phyloP scores from a whole-genome alignment of 1,140 invertebrate species.

The Neodiprion pinetum region DNA sequence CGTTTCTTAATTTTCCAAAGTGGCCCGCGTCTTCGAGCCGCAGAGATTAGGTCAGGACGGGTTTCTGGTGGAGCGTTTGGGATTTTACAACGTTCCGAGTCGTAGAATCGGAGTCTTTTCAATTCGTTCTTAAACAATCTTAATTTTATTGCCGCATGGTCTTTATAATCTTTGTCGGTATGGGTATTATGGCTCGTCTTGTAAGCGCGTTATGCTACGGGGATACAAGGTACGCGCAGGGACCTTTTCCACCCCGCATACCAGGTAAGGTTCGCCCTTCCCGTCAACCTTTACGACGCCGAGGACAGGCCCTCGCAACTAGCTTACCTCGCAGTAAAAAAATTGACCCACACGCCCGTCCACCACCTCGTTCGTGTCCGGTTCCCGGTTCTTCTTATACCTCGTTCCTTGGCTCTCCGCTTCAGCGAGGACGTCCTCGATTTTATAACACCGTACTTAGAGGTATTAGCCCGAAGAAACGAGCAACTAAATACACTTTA shows the following conservation, averaged over 20 bases:
- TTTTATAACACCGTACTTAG: conserved; percentile 6
- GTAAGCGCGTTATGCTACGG: too few relatives aligned
- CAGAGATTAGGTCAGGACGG: not conserved
- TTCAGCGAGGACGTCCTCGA: not conserved
- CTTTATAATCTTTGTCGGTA: conserved; percentile 7
- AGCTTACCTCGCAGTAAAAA: not conserved
- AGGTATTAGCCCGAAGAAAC: conserved; percentile 21
- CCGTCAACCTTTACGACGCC: not conserved
- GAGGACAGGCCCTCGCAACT: not conserved
- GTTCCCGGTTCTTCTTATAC: too few relatives aligned
- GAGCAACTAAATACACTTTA: conserved; percentile 29
- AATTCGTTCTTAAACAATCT: not conserved
- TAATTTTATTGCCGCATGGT: not conserved
- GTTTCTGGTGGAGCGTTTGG: not conserved
- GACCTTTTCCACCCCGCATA: not conserved
- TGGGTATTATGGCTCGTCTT: too few relatives aligned
- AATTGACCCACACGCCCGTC: not conserved
- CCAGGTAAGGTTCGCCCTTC: not conserved
- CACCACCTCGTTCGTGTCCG: too few relatives aligned
- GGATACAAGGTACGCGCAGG: not conserved
- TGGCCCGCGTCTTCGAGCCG: not conserved
- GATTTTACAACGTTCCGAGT: conserved; percentile 1
- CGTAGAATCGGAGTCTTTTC: conserved; percentile 7
- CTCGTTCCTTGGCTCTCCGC: not conserved
- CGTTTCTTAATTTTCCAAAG: not conserved